phyloP scores from a whole-genome alignment of 2,797 vertebrate species.

The Cossypha polioptera region DNA sequence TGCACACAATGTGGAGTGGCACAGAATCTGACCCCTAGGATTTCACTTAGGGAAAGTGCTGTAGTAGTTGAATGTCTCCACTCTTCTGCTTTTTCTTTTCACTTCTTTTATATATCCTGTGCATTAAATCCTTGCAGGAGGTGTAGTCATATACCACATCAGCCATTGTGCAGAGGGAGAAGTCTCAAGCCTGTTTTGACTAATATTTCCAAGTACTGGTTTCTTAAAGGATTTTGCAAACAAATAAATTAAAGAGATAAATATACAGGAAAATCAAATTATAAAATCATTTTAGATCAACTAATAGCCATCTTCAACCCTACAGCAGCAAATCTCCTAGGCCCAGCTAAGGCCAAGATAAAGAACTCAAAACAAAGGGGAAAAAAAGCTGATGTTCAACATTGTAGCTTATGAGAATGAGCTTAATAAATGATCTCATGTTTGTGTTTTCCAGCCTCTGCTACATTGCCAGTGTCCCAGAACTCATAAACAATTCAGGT shows the following conservation, averaged over 20 bases:
- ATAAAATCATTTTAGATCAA: neutral
- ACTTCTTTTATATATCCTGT: neutral
- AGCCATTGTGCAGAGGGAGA: neutral
- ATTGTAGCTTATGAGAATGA: neutral
- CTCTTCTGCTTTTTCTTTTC: neutral
- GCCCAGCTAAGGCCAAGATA: neutral
- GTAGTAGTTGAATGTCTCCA: neutral
- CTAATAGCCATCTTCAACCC: neutral
- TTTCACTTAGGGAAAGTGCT: neutral
- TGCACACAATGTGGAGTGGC: neutral
- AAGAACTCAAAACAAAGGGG: neutral
- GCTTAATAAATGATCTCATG: neutral
- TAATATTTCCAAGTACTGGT: neutral
- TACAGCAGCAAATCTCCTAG: neutral
- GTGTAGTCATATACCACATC: neutral
- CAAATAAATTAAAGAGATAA: neutral
- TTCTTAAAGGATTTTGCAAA: neutral
- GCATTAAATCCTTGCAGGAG: neutral
- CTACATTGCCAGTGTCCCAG: fast-evolving
- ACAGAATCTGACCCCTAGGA: neutral
- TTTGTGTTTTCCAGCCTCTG: neutral
- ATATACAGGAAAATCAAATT: neutral
- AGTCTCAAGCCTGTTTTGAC: neutral
- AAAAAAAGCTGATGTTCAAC: fast-evolving
- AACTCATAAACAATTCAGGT: neutral